Conservation (phyloP, 1,140 invertebrate genomes). For the Bicyclus anynana region DNA sequence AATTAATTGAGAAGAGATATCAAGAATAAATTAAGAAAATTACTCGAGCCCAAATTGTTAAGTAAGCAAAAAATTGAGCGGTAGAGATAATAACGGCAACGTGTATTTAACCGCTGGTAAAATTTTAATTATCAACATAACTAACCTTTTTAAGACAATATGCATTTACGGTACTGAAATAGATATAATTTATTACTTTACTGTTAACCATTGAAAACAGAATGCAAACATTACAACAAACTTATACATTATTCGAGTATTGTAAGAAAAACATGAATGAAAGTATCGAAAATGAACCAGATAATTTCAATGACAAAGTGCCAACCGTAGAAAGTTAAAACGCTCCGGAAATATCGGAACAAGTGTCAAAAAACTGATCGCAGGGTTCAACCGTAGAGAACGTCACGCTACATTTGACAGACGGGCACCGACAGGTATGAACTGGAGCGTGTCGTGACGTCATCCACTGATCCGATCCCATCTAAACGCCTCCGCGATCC, state of each 20-base stretch:
- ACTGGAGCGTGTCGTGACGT: slow-evolving; percentile 62
- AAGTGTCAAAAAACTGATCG: slow-evolving; percentile 36
- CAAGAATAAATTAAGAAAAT: slow-evolving; percentile 29
- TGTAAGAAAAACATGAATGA: neutral
- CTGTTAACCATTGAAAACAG: neutral
- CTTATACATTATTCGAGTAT: too few relatives aligned
- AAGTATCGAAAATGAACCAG: neutral
- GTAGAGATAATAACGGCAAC: slow-evolving; percentile 16
- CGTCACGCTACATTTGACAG: slow-evolving; percentile 49
- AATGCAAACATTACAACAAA: too few relatives aligned
- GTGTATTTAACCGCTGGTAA: slow-evolving; percentile 14
- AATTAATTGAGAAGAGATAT: slow-evolving; percentile 23
- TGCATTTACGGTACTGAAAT: neutral
- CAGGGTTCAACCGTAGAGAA: slow-evolving; percentile 40
- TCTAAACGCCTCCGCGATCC: slow-evolving; percentile 18
- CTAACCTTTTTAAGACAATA: slow-evolving; percentile 5
- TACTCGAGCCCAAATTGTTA: slow-evolving; percentile 25
- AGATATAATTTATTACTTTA: neutral
- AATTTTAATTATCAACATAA: slow-evolving; percentile 18
- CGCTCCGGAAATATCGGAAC: slow-evolving; percentile 38
- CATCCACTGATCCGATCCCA: slow-evolving; percentile 41
- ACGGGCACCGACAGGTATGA: slow-evolving; percentile 51
- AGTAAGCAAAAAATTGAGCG: slow-evolving; percentile 19
- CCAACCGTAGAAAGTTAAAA: slow-evolving; percentile 20
- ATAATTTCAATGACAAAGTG: slow-evolving; percentile 6